These are phyloP conservation scores for Mesochorus sp. DNA, from an alignment of 2,888 invertebrate species.

Conservation along the genomic window DNA sequence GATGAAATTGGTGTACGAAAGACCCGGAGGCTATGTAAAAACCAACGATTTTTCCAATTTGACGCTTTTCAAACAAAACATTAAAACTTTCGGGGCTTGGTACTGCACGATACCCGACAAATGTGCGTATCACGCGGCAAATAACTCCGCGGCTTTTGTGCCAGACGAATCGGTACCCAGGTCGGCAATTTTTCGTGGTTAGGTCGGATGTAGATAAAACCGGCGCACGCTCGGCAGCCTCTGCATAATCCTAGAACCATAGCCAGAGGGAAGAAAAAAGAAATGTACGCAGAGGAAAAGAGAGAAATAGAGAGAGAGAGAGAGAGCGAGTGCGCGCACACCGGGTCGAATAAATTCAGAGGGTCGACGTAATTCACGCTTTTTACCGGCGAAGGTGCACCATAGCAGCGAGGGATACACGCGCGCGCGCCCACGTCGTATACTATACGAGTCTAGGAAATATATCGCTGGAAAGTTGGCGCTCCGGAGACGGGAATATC, in stretches of 20 bases:
- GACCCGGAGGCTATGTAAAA: not conserved
- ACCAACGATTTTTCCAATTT: slow-evolving; percentile 19
- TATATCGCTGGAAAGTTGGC: slow-evolving; percentile 53
- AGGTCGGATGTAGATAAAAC: slow-evolving; percentile 33
- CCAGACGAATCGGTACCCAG: slow-evolving; percentile 15
- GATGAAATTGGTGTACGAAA: not conserved
- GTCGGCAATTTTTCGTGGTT: slow-evolving; percentile 46
- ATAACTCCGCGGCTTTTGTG: slow-evolving; percentile 28
- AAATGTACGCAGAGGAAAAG: slow-evolving; percentile 12
- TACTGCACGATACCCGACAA: slow-evolving; percentile 19
- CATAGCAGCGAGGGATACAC: slow-evolving; percentile 39
- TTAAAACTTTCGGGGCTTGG: slow-evolving; percentile 17
- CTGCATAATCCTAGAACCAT: slow-evolving; percentile 58
- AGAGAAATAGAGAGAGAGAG: slow-evolving; percentile 11
- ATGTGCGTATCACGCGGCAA: not conserved
- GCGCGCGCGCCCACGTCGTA: slow-evolving; percentile 29
- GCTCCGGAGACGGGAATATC: slow-evolving; percentile 35
- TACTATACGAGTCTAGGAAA: slow-evolving; percentile 47
- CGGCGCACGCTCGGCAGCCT: slow-evolving; percentile 18
- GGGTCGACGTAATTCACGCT: slow-evolving; percentile 59
- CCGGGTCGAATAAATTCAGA: slow-evolving; percentile 60
- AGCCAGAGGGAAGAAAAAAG: slow-evolving; percentile 28
- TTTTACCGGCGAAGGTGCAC: slow-evolving; percentile 54
- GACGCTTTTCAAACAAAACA: slow-evolving; percentile 9
- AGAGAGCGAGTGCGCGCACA: slow-evolving; percentile 32